phyloP scores from a whole-genome alignment of 2,113 vertebrate genomes.

The Budorcas taxicolor region DNA sequence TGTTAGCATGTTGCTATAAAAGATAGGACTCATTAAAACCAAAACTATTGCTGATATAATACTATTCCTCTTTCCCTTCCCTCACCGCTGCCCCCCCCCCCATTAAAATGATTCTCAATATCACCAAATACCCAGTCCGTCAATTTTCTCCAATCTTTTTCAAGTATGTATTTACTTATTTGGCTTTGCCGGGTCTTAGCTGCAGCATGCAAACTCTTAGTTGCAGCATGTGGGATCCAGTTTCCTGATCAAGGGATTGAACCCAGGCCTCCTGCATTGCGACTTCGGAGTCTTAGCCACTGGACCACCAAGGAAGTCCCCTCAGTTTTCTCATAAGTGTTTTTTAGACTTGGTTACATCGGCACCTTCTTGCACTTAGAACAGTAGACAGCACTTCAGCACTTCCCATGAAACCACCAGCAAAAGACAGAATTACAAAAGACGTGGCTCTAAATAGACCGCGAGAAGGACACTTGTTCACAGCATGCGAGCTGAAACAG shows the following conservation, averaged over 20 bases:
- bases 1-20: background rate
- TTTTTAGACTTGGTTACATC: background rate
- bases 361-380: background rate
- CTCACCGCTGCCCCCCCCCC: rapidly evolving
- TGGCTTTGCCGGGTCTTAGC: background rate
- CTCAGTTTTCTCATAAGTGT: background rate
- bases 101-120: background rate
- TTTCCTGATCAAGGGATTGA: background rate
- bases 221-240: background rate
- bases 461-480: background rate
- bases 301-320: background rate
- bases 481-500: background rate
- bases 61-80: background rate
- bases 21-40: background rate
- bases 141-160: background rate
- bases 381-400: background rate
- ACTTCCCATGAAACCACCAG: background rate
- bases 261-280: background rate
- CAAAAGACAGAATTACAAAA: background rate
- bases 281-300: background rate
- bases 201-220: background rate
- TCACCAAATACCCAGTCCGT: background rate
- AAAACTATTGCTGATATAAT: background rate
- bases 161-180: background rate
- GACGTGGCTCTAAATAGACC: background rate